phyloP scores from a whole-genome alignment of 2,888 invertebrate genomes.

The Petrolisthes cinctipes region DNA sequence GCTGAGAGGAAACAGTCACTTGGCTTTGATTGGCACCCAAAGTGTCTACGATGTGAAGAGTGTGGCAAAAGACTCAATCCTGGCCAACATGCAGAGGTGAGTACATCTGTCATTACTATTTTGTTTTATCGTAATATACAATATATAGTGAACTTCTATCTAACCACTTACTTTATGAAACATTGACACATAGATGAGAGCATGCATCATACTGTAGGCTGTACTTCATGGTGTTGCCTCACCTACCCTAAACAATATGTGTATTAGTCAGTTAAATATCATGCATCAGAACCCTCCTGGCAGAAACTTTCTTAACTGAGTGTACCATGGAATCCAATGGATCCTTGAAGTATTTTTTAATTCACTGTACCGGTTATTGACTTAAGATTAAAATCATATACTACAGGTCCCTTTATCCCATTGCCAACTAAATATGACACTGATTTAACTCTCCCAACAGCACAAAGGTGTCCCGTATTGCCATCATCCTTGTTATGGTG shows the following conservation, averaged over 20 bases:
- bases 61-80: constrained; percentile 85
- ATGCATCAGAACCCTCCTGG: no score
- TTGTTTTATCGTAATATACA: no score
- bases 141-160: no score
- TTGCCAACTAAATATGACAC: neutral
- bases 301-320: no score
- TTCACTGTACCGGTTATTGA: neutral
- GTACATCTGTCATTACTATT: neutral
- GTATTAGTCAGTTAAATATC: no score
- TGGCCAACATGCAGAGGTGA: constrained; percentile 85
- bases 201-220: no score
- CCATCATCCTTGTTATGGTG: constrained; percentile 86
- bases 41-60: constrained; percentile 85
- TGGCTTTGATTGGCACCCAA: constrained; percentile 88
- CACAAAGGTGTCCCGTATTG: constrained; percentile 88
- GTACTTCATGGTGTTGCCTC: no score
- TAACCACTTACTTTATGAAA: no score
- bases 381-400: neutral
- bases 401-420: neutral
- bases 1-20: constrained; percentile 88
- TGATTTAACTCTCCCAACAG: constrained; percentile 70
- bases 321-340: neutral
- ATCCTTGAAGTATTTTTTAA: neutral
- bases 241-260: no score
- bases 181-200: no score